phyloP scores from a whole-genome alignment of 2,113 vertebrate species.

The Oncorhynchus clarkii region DNA sequence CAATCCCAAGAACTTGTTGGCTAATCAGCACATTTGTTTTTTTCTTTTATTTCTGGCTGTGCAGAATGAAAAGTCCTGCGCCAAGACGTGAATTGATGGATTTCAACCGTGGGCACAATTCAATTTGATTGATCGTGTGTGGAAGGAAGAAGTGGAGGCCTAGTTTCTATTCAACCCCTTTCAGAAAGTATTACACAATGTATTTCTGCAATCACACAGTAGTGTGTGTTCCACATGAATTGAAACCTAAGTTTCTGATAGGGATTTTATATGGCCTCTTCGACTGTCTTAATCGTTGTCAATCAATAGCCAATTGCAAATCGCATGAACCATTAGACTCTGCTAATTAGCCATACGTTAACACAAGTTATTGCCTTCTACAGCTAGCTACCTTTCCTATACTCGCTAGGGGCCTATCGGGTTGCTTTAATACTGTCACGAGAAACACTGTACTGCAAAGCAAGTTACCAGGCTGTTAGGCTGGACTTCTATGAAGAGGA shows the following conservation, averaged over 20 bases:
- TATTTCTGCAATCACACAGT: constrained; percentile 7
- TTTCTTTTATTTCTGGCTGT: background rate
- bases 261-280: background rate
- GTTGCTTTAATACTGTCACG: background rate
- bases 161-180: constrained; percentile 25
- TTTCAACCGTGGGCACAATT: constrained; percentile 35
- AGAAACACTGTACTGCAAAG: constrained; percentile 8
- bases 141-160: constrained; percentile 33
- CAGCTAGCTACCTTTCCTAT: no score
- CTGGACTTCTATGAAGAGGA: no score
- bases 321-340: background rate
- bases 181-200: constrained; percentile 49
- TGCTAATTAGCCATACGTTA: background rate
- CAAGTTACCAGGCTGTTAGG: background rate
- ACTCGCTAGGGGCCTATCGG: background rate
- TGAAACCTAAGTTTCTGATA: background rate
- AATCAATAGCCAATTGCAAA: background rate
- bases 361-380: no score
- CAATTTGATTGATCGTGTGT: constrained; percentile 58
- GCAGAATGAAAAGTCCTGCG: constrained; percentile 10
- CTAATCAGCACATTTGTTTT: constrained; percentile 56
- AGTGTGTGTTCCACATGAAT: no score
- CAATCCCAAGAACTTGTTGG: constrained; percentile 55
- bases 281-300: background rate
- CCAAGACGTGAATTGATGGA: constrained; percentile 48